Evolutionary conservation across 2,113 vertebrate species (phyloP).

Genomic region (Stegastes partitus): DNA sequence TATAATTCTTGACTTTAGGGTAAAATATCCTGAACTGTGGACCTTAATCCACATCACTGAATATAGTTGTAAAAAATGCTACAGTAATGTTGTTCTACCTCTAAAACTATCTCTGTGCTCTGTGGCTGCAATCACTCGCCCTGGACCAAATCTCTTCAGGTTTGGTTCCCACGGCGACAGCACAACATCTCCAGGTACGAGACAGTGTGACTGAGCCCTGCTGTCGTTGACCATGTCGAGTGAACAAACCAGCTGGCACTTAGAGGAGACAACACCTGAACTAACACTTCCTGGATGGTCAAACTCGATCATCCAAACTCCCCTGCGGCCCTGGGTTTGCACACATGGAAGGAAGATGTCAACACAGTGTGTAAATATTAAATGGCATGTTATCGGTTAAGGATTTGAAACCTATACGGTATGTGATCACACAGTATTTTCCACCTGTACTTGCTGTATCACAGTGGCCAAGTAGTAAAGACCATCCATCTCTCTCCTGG

Average conservation of each 20-base stretch:
- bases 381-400: neutral
- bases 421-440: neutral
- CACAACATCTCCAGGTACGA: constrained; percentile 88
- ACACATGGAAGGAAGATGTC: constrained; percentile 1
- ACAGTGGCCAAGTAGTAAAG: constrained; percentile 88
- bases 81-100: constrained; percentile 59
- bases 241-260: constrained; percentile 82
- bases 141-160: constrained; percentile 85
- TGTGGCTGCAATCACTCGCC: constrained; percentile 82
- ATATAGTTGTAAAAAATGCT: constrained; percentile 1
- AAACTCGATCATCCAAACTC: constrained; percentile 87
- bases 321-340: constrained; percentile 77
- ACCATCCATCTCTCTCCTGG: constrained; percentile 85
- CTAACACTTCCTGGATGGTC: constrained; percentile 59
- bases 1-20: neutral
- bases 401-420: neutral
- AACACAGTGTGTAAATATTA: neutral
- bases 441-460: constrained; percentile 85
- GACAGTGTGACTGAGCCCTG: constrained; percentile 61
- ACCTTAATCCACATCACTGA: neutral
- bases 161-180: constrained; percentile 88
- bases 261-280: constrained; percentile 15
- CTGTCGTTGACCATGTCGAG: constrained; percentile 85
- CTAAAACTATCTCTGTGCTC: constrained; percentile 77
- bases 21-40: neutral